A percentile compares a stretch with the other conserved stretches of the same genome.
These are phyloP conservation scores for Myodes glareolus DNA, from an alignment of 2,113 vertebrate genomes.

Conservation along the genomic window DNA sequence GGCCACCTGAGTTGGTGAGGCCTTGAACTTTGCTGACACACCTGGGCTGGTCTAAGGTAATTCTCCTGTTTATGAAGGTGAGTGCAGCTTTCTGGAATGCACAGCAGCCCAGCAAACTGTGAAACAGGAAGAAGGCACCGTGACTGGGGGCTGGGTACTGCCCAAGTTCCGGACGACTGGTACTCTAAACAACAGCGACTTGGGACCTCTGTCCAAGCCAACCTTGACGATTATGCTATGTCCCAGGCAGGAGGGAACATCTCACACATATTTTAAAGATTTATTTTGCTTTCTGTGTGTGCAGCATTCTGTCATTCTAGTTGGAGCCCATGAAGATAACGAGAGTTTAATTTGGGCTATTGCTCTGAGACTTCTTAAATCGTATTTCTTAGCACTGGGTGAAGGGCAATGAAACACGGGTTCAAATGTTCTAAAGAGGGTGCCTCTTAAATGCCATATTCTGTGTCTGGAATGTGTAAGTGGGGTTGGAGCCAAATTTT, in stretches of 20 bases:
- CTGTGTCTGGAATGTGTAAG: not conserved
- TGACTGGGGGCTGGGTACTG: not conserved
- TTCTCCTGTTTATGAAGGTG: not conserved
- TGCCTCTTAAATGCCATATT: not conserved
- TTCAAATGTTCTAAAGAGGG: not conserved
- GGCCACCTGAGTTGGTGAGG: not conserved
- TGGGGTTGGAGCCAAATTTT: not conserved
- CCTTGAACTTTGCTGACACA: not conserved
- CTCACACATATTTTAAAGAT: slow-evolving; percentile 2
- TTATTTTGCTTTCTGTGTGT: not conserved
- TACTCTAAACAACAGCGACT: not conserved
- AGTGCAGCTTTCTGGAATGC: not conserved
- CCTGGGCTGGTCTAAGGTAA: not conserved
- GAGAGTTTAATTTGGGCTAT: not conserved
- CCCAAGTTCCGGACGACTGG: not conserved
- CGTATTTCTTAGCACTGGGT: not conserved
- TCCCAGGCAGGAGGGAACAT: not conserved
- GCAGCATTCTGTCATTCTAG: not conserved
- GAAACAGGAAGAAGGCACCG: not conserved
- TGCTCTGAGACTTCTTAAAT: slow-evolving; percentile 19
- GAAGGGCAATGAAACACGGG: not conserved
- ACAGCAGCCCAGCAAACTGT: not conserved
- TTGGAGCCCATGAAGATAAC: not conserved
- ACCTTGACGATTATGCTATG: not conserved
- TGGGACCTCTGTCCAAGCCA: not conserved